A percentile compares a stretch with the other conserved stretches of the same genome.
Evolutionary conservation across 2,113 vertebrate species (phyloP).

Genomic region (Oxyura jamaicensis): DNA sequence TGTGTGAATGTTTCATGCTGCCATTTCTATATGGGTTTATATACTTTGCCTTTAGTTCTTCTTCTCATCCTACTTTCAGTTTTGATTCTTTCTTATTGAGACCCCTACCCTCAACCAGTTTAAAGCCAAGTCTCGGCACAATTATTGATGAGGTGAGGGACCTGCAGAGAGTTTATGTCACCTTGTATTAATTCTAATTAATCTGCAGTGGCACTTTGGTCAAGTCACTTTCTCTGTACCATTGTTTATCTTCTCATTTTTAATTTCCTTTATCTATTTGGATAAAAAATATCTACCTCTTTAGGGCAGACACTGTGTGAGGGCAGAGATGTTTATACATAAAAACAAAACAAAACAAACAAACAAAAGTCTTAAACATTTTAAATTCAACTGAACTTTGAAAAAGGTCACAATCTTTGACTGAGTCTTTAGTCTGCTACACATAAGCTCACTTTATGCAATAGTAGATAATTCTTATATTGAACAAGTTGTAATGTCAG

Average conservation of each 20-base stretch:
- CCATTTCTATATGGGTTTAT: background rate
- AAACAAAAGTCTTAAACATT: background rate
- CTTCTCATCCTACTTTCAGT: background rate
- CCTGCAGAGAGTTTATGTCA: background rate
- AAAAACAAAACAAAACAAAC: background rate
- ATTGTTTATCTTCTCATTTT: background rate
- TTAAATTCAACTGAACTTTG: constrained; percentile 1
- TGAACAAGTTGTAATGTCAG: constrained; percentile 12
- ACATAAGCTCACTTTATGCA: constrained; percentile 20
- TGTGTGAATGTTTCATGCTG: background rate
- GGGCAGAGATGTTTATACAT: background rate
- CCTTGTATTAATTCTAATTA: background rate
- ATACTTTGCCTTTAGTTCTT: background rate
- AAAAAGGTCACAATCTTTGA: background rate
- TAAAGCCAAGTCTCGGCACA: background rate
- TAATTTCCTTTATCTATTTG: background rate
- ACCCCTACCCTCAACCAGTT: background rate
- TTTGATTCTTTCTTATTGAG: background rate
- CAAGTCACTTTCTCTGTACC: background rate
- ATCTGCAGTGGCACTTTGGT: background rate
- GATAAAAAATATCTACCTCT: background rate
- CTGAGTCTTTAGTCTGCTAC: background rate
- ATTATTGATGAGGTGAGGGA: background rate
- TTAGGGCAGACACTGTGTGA: background rate
- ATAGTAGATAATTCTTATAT: constrained; percentile 38